Evolutionary conservation across 2,113 vertebrate genomes (phyloP).

Genomic region (Istiophorus platypterus): DNA sequence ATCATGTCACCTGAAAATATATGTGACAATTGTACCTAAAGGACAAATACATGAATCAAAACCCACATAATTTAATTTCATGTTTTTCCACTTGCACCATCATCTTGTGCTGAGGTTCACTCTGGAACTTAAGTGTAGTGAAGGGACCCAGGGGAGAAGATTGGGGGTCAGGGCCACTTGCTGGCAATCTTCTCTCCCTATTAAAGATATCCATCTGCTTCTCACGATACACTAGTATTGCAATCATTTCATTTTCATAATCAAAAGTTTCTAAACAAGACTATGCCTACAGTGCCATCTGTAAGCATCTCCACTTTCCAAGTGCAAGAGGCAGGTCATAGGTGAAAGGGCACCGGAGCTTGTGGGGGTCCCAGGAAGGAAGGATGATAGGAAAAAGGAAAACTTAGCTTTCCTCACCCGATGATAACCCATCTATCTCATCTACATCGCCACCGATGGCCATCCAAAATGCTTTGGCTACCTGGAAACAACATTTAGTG

Average conservation of each 20-base stretch:
- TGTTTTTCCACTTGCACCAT: slow-evolving; percentile 10
- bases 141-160: slow-evolving; percentile 5
- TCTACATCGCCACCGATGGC: slow-evolving; percentile 97
- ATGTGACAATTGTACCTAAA: slow-evolving; percentile 59
- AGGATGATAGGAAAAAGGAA: slow-evolving; percentile 46
- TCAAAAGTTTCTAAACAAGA: slow-evolving; percentile 50
- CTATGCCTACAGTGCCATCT: slow-evolving; percentile 49
- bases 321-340: slow-evolving; percentile 40
- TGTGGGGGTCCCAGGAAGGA: slow-evolving; percentile 44
- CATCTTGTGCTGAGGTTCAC: slow-evolving; percentile 31
- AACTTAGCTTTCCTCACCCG: slow-evolving; percentile 91
- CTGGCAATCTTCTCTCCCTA: slow-evolving; percentile 29
- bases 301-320: slow-evolving; percentile 54
- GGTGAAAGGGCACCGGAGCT: slow-evolving; percentile 42
- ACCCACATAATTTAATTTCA: slow-evolving; percentile 1
- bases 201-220: slow-evolving; percentile 47
- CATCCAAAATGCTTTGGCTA: slow-evolving; percentile 99
- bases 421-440: slow-evolving; percentile 95
- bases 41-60: slow-evolving; percentile 51
- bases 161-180: slow-evolving; percentile 14
- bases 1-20: slow-evolving; percentile 63
- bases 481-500: slow-evolving; percentile 80
- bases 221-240: slow-evolving; percentile 47
- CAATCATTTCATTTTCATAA: slow-evolving; percentile 46
- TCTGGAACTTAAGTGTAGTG: slow-evolving; percentile 14